A percentile compares a stretch with the other conserved stretches of the same genome.
Conservation (phyloP, 2,797 vertebrate genomes). For the Cossypha heuglini region DNA sequence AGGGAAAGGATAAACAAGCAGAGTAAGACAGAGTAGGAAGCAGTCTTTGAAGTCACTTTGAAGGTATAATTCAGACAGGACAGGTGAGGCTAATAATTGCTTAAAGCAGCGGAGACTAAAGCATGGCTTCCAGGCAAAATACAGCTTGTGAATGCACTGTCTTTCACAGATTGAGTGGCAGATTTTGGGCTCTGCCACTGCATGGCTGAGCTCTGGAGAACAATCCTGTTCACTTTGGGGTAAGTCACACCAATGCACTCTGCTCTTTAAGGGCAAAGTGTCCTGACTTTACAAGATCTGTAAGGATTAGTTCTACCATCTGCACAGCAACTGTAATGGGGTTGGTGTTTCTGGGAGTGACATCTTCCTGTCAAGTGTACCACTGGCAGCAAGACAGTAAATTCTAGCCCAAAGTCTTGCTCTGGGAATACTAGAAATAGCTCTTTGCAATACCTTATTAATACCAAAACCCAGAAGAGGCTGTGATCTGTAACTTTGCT, state of each 20-base stretch:
- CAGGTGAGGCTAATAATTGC: neutral
- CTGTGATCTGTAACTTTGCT: neutral
- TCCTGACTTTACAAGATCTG: neutral
- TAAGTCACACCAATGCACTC: fast-evolving
- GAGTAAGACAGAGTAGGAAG: conserved; percentile 66
- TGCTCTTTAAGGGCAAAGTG: neutral
- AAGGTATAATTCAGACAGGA: conserved; percentile 4
- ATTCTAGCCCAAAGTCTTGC: neutral
- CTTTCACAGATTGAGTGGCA: neutral
- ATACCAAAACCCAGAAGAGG: neutral
- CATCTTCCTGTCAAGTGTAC: neutral
- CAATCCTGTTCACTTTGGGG: neutral
- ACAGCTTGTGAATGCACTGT: neutral
- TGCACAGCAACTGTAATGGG: neutral
- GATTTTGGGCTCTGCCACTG: neutral
- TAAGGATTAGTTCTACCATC: neutral
- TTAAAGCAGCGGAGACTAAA: neutral
- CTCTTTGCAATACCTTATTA: neutral
- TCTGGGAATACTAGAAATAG: neutral
- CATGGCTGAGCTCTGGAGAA: neutral
- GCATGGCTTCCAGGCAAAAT: neutral
- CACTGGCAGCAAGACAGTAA: neutral
- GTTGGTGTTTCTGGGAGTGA: neutral
- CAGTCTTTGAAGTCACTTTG: conserved; percentile 33
- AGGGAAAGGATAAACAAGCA: conserved; percentile 77